These are phyloP conservation scores for Lamprologus callipterus DNA, from an alignment of 2,113 vertebrate species.

Conservation along the genomic window DNA sequence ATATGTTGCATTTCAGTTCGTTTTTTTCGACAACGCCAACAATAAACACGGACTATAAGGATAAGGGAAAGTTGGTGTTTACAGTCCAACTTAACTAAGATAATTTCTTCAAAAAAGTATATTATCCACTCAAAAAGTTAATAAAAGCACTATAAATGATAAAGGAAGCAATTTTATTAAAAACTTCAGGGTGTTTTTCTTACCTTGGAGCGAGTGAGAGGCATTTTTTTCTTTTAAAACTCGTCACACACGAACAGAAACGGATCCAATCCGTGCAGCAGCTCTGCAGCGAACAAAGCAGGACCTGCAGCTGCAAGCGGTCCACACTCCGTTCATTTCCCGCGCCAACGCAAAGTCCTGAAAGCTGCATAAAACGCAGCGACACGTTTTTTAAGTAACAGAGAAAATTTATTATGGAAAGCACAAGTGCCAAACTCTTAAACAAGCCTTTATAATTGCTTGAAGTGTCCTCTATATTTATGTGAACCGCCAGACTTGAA, in stretches of 20 bases:
- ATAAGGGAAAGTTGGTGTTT: not conserved
- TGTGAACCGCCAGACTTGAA: rapidly evolving
- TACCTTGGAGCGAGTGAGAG: slow-evolving; percentile 62
- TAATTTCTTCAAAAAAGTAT: not conserved
- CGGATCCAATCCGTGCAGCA: not conserved
- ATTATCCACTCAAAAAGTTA: not conserved
- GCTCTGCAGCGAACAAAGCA: not conserved
- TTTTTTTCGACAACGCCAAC: not conserved
- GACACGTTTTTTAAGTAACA: not conserved
- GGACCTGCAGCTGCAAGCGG: not conserved
- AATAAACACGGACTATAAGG: not conserved
- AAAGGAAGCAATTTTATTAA: not conserved
- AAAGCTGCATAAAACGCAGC: slow-evolving; percentile 17
- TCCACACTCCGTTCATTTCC: slow-evolving; percentile 26
- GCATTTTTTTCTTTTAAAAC: slow-evolving; percentile 43
- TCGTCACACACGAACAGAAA: not conserved
- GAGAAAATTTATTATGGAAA: not conserved
- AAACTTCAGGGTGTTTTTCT: not conserved
- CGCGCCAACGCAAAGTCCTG: slow-evolving; percentile 63
- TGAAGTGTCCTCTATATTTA: rapidly evolving
- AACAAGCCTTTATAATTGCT: rapidly evolving
- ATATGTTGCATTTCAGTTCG: not conserved
- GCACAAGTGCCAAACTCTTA: rapidly evolving
- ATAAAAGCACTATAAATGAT: not conserved
- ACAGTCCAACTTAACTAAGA: not conserved